Conservation (phyloP, 2,888 invertebrate genomes). For the Drosophila nr. medialis region DNA sequence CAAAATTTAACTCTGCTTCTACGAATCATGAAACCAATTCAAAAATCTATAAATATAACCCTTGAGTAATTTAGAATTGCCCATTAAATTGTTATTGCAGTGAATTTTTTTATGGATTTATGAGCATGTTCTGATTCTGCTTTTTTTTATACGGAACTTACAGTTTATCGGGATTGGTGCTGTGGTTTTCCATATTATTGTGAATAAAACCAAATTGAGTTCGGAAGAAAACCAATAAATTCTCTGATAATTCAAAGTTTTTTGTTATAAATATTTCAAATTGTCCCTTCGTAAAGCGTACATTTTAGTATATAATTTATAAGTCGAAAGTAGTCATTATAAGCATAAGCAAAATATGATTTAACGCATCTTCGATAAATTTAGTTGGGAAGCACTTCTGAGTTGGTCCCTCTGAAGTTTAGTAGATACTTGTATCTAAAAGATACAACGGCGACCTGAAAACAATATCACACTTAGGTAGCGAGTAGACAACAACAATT, state of each 20-base stretch:
- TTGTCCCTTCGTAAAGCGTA: background rate
- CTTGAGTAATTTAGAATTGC: background rate
- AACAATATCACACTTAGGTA: constrained; percentile 48
- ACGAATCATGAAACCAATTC: constrained; percentile 2
- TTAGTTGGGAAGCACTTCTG: background rate
- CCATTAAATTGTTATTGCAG: constrained; percentile 10
- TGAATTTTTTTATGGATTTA: constrained; percentile 15
- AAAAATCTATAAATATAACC: background rate
- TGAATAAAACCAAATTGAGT: background rate
- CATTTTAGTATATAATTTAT: background rate
- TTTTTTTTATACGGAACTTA: constrained; percentile 22
- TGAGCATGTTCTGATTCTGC: background rate
- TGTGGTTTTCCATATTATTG: background rate
- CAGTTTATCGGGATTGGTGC: constrained; percentile 28
- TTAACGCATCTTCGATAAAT: background rate
- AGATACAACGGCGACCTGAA: constrained; percentile 58
- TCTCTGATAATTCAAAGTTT: no score
- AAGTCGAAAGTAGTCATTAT: background rate
- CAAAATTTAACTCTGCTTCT: constrained; percentile 6
- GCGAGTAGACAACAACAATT: constrained; percentile 60
- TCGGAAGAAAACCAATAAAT: background rate
- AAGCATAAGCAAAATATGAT: background rate
- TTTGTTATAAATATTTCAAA: background rate
- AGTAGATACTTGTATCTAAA: constrained; percentile 38
- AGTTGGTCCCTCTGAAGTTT: background rate